Evolutionary conservation across 2,113 vertebrate species (phyloP), one percentile per base, ranked within the genome.

Genomic region (Lates calcarifer): DNA sequence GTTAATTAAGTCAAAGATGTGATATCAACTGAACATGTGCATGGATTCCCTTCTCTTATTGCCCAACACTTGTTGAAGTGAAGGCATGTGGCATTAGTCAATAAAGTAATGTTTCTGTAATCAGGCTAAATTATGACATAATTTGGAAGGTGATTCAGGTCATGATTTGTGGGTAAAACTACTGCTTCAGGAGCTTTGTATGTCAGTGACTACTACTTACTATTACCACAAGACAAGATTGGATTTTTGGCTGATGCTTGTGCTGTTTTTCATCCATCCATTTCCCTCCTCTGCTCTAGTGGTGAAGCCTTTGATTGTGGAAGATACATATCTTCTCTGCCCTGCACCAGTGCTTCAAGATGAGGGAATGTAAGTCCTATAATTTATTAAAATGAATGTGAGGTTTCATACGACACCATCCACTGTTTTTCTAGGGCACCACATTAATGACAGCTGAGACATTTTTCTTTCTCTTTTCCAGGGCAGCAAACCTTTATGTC

Each of bases 291-390:
- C 39, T 80, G 31, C 92, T 91, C 2, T 85, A 99, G 98, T 96
- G 91, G 96, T 97, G 90, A 99, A 99, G 87, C 98, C 98, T 15
- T 94, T 99, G 65, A 86, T 96, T 28, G 97, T 99, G 37, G 96
- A 98, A 89, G 97, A 99, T 61, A 99, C 97, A 5, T 99, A 99
- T 83, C 93, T 99, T 55, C 96, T 99, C 57, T 99, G 98, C 84
- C 97, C 97, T 24, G 98, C 98, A 0, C 98, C 98, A 5, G 93
- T 98, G 51, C 95, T 99, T 47, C 93, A 91, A 87, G 97, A 99
- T 82, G 97, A 97, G 90, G 97, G 98, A 94, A 98, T 97, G 98
- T 99, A 96, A 88, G 97, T 96, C 5, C 28, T 24, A 5, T 13
- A 22, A 57, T 51, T n/a, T 14, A 47, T 60, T 66, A 18, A 35